Evolutionary conservation across 2,888 invertebrate species (phyloP).

Genomic region (Pyrrhosoma nymphula): DNA sequence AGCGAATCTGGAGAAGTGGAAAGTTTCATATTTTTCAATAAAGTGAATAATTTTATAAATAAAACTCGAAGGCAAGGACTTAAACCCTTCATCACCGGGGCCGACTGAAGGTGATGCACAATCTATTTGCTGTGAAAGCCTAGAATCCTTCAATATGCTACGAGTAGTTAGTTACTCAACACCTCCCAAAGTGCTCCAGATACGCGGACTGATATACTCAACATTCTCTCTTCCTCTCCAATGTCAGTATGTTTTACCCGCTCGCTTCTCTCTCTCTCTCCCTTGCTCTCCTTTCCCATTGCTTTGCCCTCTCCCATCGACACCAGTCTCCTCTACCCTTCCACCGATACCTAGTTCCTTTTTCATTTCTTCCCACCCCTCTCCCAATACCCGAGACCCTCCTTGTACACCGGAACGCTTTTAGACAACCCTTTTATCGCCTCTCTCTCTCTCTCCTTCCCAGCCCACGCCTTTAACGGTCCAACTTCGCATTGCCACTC

Average conservation of each 20-base stretch:
- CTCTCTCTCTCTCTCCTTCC: background rate
- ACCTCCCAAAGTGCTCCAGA: background rate
- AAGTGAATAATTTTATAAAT: too few relatives aligned
- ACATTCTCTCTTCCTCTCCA: background rate
- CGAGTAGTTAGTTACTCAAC: too few relatives aligned
- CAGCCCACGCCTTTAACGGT: background rate
- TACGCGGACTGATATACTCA: background rate
- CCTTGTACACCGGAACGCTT: background rate
- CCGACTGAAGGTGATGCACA: too few relatives aligned
- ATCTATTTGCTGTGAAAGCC: too few relatives aligned
- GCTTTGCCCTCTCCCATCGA: background rate
- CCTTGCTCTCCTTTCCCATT: background rate
- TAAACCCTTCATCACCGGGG: too few relatives aligned
- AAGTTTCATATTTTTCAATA: too few relatives aligned
- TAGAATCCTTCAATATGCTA: too few relatives aligned
- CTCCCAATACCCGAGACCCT: background rate
- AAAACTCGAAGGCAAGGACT: too few relatives aligned
- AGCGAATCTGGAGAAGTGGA: too few relatives aligned
- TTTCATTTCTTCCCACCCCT: background rate
- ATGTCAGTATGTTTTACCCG: too few relatives aligned
- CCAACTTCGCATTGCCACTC: too few relatives aligned
- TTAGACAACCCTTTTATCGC: slow-evolving; percentile 29
- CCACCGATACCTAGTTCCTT: background rate
- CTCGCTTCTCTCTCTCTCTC: background rate
- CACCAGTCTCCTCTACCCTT: background rate